A percentile compares a stretch with the other conserved stretches of the same genome.
phyloP scores from a whole-genome alignment of 2,797 vertebrate species.

The Cyclura pinguis region DNA sequence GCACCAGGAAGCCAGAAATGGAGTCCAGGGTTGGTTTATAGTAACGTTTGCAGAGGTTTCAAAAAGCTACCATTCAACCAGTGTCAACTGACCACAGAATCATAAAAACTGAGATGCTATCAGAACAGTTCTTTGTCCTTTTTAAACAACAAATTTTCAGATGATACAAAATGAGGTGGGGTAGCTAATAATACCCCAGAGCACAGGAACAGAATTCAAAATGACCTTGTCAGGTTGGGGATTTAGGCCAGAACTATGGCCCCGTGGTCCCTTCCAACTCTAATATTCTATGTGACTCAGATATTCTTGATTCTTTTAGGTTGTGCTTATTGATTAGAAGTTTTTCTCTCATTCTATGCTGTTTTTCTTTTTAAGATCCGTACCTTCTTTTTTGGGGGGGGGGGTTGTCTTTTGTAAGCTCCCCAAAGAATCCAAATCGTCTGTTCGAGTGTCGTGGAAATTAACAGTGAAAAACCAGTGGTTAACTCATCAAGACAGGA shows the following conservation, averaged over 20 bases:
- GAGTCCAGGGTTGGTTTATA: background rate
- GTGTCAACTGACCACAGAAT: no score
- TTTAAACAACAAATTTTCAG: no score
- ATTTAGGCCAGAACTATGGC: no score
- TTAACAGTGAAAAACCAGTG: background rate
- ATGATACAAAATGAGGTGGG: no score
- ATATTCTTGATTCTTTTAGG: background rate
- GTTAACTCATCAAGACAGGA: background rate
- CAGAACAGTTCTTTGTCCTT: background rate
- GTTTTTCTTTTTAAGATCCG: background rate
- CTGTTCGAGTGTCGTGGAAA: background rate
- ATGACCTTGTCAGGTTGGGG: no score
- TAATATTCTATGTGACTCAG: background rate
- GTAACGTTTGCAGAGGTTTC: background rate
- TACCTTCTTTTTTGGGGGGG: background rate
- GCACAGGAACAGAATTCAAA: no score
- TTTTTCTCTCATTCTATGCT: background rate
- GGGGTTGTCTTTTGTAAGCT: background rate
- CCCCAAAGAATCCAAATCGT: background rate
- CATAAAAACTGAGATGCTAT: rapidly evolving
- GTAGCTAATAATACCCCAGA: no score
- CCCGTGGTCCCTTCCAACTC: no score
- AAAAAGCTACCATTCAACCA: background rate
- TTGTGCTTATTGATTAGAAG: background rate
- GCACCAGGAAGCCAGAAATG: background rate